Conservation (phyloP, 2,797 vertebrate species). For the Carcharodon carcharias region DNA sequence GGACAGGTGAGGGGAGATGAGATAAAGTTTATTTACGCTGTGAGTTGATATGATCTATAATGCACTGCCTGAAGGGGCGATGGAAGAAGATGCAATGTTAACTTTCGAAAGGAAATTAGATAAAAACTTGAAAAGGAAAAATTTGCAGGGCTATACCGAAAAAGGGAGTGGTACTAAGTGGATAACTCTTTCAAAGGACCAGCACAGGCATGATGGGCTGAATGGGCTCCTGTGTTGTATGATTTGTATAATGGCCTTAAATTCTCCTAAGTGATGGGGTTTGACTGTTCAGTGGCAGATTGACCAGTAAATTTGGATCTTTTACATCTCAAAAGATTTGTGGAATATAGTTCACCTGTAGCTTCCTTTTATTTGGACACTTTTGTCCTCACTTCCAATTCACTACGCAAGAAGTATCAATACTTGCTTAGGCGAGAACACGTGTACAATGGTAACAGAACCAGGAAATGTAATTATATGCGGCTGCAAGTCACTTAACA, state of each 20-base stretch:
- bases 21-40: neutral
- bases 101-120: neutral
- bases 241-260: neutral
- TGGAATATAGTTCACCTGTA: neutral
- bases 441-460: neutral
- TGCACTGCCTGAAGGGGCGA: neutral
- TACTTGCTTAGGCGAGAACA: neutral
- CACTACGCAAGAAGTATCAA: neutral
- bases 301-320: neutral
- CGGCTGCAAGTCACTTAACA: neutral
- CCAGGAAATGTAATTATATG: neutral
- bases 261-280: neutral
- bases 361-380: neutral
- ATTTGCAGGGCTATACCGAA: neutral
- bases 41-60: no score
- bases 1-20: neutral
- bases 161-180: neutral
- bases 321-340: neutral
- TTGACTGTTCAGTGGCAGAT: neutral
- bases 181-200: neutral
- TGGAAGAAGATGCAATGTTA: neutral
- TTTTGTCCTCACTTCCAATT: neutral
- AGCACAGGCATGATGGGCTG: neutral
- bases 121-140: neutral
- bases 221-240: neutral